Conservation (phyloP, 2,888 invertebrate species). For the Torymus auratus region DNA sequence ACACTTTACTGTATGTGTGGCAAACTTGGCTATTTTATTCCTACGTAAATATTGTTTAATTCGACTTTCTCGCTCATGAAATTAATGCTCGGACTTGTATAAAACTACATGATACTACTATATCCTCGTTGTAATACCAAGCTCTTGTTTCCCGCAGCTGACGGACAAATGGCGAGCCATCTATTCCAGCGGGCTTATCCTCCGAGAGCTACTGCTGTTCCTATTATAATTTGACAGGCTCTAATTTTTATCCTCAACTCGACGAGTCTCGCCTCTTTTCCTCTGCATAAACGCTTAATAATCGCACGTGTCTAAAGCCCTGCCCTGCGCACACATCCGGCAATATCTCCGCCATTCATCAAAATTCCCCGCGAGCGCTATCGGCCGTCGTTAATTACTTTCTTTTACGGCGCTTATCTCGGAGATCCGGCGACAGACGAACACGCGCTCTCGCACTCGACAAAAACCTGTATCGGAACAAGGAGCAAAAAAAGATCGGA, state of each 20-base stretch:
- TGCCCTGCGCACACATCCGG: not conserved
- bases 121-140: too few relatives aligned
- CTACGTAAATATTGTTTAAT: too few relatives aligned
- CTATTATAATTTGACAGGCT: constrained; percentile 1
- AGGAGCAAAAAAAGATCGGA: not conserved
- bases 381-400: constrained; percentile 30
- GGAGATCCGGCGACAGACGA: constrained; percentile 2
- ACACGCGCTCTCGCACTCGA: not conserved
- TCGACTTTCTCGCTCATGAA: too few relatives aligned
- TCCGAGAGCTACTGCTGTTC: not conserved
- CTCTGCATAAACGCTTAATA: constrained; percentile 1
- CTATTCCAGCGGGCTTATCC: not conserved
- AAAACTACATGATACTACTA: too few relatives aligned
- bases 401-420: constrained; percentile 8
- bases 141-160: too few relatives aligned
- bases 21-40: too few relatives aligned
- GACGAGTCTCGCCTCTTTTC: not conserved
- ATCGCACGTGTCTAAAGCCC: too few relatives aligned
- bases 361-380: constrained; percentile 3
- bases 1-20: too few relatives aligned
- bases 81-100: too few relatives aligned
- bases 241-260: not conserved
- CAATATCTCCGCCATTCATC: constrained; percentile 11
- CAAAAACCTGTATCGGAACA: too few relatives aligned
- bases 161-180: not conserved